Conservation (phyloP, 2,113 vertebrate species). For the Elgaria multicarinata region DNA sequence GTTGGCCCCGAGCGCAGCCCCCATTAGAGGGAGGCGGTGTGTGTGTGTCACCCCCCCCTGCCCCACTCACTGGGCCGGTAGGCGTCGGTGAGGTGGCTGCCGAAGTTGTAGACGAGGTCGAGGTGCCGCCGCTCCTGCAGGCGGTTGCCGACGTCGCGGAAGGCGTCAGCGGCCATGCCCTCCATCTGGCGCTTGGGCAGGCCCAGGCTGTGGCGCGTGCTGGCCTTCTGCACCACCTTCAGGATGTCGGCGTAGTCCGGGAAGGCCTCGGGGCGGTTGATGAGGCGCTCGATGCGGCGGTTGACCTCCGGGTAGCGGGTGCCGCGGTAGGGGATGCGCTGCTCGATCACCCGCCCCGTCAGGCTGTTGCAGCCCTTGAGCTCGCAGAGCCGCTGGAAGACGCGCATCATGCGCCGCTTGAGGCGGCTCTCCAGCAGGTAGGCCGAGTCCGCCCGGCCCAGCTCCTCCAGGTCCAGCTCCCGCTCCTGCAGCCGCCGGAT, state of each 20-base stretch:
- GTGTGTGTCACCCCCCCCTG: rapidly evolving
- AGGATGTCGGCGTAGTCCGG: slow-evolving; percentile 89
- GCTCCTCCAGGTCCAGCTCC: slow-evolving; percentile 84
- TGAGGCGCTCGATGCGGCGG: slow-evolving; percentile 86
- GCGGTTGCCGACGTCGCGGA: slow-evolving; percentile 84
- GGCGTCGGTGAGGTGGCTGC: slow-evolving; percentile 87
- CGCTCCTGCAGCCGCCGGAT: slow-evolving; percentile 86
- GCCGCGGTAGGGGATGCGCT: slow-evolving; percentile 80
- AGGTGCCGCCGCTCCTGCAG: slow-evolving; percentile 88
- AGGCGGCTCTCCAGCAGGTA: slow-evolving; percentile 92
- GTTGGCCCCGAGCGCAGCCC: rapidly evolving
- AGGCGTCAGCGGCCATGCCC: slow-evolving; percentile 86
- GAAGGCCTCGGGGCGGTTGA: slow-evolving; percentile 83
- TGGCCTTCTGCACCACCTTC: slow-evolving; percentile 80
- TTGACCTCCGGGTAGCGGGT: slow-evolving; percentile 93
- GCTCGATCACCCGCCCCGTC: slow-evolving; percentile 90
- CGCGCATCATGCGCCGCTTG: slow-evolving; percentile 90
- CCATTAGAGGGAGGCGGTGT: too few species aligned
- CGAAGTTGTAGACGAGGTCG: slow-evolving; percentile 92
- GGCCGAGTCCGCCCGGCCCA: slow-evolving; percentile 83
- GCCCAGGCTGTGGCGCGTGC: slow-evolving; percentile 78
- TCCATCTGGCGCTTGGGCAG: slow-evolving; percentile 80
- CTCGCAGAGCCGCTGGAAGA: slow-evolving; percentile 90
- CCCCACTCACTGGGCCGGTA: slow-evolving; percentile 81
- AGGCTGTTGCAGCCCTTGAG: slow-evolving; percentile 85